A percentile compares a stretch with the other conserved stretches of the same genome.
Evolutionary conservation across 2,113 vertebrate genomes (phyloP).

Genomic region (Melospiza georgiana): DNA sequence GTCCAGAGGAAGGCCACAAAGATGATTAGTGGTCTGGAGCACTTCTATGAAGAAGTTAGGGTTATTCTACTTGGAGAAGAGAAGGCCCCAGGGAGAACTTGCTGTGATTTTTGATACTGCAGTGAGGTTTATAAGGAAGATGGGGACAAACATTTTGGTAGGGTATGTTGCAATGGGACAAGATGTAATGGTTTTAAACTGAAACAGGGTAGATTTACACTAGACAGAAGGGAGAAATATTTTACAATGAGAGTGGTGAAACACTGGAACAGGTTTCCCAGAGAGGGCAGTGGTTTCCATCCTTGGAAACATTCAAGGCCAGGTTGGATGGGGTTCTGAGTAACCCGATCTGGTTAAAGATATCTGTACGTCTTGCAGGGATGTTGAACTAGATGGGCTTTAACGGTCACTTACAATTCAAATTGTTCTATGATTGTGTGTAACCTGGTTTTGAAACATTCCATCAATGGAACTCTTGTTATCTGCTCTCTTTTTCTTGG

Average conservation of each 20-base stretch:
- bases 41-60: background rate
- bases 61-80: background rate
- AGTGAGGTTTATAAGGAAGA: background rate
- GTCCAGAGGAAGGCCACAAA: background rate
- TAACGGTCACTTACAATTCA: background rate
- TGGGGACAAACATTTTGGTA: background rate
- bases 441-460: constrained; percentile 6
- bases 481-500: background rate
- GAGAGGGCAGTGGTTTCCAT: background rate
- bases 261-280: background rate
- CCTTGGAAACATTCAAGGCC: background rate
- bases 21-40: background rate
- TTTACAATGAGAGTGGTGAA: background rate
- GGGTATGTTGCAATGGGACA: background rate
- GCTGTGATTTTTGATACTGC: background rate
- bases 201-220: background rate
- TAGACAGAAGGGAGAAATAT: background rate
- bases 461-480: background rate
- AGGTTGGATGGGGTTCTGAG: background rate
- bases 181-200: background rate
- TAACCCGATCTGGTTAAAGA: background rate
- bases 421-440: background rate
- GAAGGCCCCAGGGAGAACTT: background rate
- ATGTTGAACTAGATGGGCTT: background rate
- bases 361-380: background rate